A percentile compares a stretch with the other conserved stretches of the same genome.
Evolutionary conservation across 2,797 vertebrate genomes (phyloP).

Genomic region (Sebastolobus altivelis): DNA sequence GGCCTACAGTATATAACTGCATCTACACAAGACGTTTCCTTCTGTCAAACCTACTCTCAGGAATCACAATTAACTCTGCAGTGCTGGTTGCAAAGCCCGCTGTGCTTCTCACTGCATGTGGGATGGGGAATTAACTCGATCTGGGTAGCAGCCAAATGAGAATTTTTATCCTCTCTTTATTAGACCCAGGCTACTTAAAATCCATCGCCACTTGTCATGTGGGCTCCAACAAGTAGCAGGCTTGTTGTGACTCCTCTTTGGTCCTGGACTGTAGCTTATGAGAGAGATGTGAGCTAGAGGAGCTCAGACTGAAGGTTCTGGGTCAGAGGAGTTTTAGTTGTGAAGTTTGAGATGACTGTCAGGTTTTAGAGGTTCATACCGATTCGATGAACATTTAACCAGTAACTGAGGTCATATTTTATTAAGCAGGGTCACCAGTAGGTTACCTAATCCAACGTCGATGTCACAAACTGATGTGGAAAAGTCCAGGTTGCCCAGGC

Average conservation of each 20-base stretch:
- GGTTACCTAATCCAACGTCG: background rate
- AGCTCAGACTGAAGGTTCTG: background rate
- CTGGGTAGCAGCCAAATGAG: conserved; percentile 24
- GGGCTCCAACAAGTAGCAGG: conserved; percentile 7
- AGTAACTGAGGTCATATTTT: conserved; percentile 1
- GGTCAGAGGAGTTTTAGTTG: background rate
- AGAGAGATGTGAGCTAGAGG: background rate
- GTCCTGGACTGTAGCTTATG: background rate
- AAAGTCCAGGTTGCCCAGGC: background rate
- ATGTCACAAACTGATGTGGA: conserved; percentile 10
- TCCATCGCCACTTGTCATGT: conserved; percentile 1
- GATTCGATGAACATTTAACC: background rate
- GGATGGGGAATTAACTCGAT: conserved; percentile 43
- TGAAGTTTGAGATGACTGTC: background rate
- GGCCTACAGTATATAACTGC: background rate
- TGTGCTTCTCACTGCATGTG: conserved; percentile 47
- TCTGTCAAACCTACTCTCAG: conserved; percentile 38
- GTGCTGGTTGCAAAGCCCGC: conserved; percentile 44
- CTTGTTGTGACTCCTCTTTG: background rate
- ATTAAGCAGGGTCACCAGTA: background rate
- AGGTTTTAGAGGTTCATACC: background rate
- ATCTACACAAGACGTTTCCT: conserved; percentile 19
- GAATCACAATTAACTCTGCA: conserved; percentile 52
- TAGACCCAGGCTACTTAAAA: conserved; percentile 20
- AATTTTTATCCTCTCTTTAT: conserved; percentile 43